A percentile compares a stretch with the other conserved stretches of the same genome.
phyloP scores from a whole-genome alignment of 37 sponge, comb jelly and placozoan species.

The Agelas oroides region DNA sequence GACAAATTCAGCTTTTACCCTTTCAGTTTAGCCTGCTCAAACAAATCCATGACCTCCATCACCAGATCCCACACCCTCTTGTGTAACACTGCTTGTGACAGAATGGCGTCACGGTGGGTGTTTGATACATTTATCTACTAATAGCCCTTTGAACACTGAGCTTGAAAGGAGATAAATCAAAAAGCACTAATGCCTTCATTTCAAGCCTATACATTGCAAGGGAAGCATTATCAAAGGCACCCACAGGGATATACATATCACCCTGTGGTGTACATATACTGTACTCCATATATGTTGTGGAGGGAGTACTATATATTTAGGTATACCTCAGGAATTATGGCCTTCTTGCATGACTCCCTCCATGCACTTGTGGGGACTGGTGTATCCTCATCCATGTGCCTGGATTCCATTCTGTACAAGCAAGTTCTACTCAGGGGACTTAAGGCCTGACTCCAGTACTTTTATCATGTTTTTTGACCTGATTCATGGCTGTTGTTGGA shows the following conservation, averaged over 20 bases:
- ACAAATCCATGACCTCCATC: constrained; percentile 9
- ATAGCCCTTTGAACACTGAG: background rate
- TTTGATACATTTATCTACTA: constrained; percentile 1
- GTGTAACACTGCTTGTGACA: constrained; percentile 9
- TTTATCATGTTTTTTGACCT: too few species aligned
- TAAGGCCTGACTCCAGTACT: too few species aligned
- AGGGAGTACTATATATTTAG: too few species aligned
- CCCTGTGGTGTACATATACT: too few species aligned
- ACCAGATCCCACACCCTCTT: constrained; percentile 30
- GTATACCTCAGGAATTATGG: constrained; percentile 29
- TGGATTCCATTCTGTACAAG: constrained; percentile 18
- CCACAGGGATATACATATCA: background rate
- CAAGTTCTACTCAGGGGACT: too few species aligned
- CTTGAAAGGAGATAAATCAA: background rate
- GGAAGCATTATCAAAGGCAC: too few species aligned
- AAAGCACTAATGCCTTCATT: background rate
- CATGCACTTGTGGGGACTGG: constrained; percentile 1
- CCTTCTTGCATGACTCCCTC: constrained; percentile 25
- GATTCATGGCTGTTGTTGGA: too few species aligned
- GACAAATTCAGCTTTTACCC: constrained; percentile 15
- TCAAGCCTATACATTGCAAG: background rate
- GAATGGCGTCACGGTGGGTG: constrained; percentile 7
- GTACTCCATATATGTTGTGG: too few species aligned
- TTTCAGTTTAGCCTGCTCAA: constrained; percentile 29
- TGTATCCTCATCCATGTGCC: background rate